These are phyloP conservation scores for Heteromormyrus szaboi DNA, from an alignment of 2,797 vertebrate genomes.

Conservation along the genomic window DNA sequence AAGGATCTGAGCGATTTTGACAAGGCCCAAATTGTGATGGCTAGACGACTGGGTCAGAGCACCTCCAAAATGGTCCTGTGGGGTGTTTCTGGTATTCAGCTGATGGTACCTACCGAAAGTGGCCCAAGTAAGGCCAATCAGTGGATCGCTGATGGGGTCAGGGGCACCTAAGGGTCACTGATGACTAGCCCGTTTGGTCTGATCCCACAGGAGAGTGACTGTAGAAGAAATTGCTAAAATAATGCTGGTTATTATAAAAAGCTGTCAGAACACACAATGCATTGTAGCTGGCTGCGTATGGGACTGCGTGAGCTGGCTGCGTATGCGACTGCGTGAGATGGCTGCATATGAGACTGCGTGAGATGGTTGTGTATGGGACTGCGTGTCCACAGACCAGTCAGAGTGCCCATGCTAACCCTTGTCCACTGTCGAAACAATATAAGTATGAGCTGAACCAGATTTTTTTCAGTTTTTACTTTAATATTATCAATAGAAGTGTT, in stretches of 20 bases:
- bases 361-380: not conserved
- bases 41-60: not conserved
- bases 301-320: not conserved
- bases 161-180: not conserved
- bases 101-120: not conserved
- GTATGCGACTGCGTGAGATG: not conserved
- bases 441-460: not conserved
- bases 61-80: not conserved
- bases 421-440: not conserved
- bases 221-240: not conserved
- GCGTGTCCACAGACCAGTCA: not conserved
- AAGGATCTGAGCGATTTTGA: not conserved
- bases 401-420: not conserved
- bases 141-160: not conserved
- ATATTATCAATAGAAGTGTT: not conserved
- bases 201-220: not conserved
- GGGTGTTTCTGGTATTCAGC: not conserved
- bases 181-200: not conserved
- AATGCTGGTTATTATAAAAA: not conserved
- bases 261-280: not conserved
- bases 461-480: not conserved
- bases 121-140: not conserved
- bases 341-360: too few relatives aligned
- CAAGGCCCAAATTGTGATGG: not conserved
- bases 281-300: not conserved